These are phyloP conservation scores for Empis stercorea DNA, from an alignment of 2,888 invertebrate genomes.

Conservation along the genomic window DNA sequence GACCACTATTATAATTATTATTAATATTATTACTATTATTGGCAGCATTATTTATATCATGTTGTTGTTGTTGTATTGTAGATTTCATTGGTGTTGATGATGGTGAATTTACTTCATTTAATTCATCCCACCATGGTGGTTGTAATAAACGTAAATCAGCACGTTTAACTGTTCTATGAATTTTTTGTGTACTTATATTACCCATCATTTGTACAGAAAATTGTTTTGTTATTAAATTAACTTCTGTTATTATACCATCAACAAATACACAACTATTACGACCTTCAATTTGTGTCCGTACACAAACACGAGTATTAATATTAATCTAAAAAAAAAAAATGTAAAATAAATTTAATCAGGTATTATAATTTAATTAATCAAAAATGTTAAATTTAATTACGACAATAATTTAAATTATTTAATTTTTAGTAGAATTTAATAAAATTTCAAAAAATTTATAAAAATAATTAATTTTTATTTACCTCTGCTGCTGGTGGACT, in stretches of 20 bases:
- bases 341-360: neutral
- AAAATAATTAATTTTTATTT: constrained; percentile 8
- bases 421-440: too few species aligned
- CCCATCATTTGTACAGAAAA: constrained; percentile 51
- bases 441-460: too few species aligned
- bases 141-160: constrained; percentile 80
- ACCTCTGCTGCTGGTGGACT: constrained; percentile 78
- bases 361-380: neutral
- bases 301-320: constrained; percentile 70
- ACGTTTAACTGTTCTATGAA: constrained; percentile 52
- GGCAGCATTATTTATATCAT: constrained; percentile 16
- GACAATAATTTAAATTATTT: too few species aligned
- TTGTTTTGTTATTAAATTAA: constrained; percentile 51
- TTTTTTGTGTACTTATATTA: constrained; percentile 26
- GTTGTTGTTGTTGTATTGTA: constrained; percentile 14
- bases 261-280: constrained; percentile 64
- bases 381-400: too few species aligned
- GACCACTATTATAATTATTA: constrained; percentile 1
- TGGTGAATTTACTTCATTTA: constrained; percentile 48
- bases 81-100: constrained; percentile 10
- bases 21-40: constrained; percentile 20
- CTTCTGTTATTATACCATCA: constrained; percentile 66
- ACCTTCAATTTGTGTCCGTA: constrained; percentile 49
- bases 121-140: constrained; percentile 95
- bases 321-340: constrained; percentile 38